Evolutionary conservation across 2,888 invertebrate genomes (phyloP), one percentile per base, ranked within the genome.

Genomic region (Cephus pygmeus): DNA sequence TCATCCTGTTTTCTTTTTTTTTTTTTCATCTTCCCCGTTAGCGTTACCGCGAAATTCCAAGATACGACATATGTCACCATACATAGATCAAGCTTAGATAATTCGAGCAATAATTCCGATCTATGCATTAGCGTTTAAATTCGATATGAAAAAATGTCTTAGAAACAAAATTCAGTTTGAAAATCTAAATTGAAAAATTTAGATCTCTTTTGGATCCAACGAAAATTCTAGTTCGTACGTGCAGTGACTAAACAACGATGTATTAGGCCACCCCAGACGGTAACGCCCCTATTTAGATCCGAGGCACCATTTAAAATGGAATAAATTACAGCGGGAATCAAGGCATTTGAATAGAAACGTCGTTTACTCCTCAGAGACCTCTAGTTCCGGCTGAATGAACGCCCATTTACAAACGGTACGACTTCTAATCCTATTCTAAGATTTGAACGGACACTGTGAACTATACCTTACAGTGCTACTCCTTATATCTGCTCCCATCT

Each of bases 311-410:
- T 71, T 71, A 71, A 71, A 33, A 33, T 56, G 73, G 77, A 77
- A 77, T 77, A 77, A 56, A 77, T 77, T 77, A 77, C 33, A 33
- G 36, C 56, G 31, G 75, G 75, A 75, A 77, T 77, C 34, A 34
- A 15, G 12, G 35, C 30, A 75, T 77, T 77, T 77, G 74, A 77
- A 77, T 77, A 77, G 56, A 69, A 73, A 40, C 33, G 36, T 74
- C 36, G 74, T 74, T 74, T 35, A 34, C 74, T 34, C 35, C 33
- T 12, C 31, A 1, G 71, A 71, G 71, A 31, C 71, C 34, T 71
- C 71, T 34, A 33, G 71, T 34, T 34, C 71, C 71, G 71, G 34
- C 33, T 31, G 31, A 31, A 34, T 71, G 33, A 34, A 71, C 71
- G 71, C 31, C 56, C 56, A 68, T 77, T 34, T 77, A 9, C 3